These are phyloP conservation scores for Montipora foliosa DNA, from an alignment of 64 coral and sea anemone species.

Conservation along the genomic window DNA sequence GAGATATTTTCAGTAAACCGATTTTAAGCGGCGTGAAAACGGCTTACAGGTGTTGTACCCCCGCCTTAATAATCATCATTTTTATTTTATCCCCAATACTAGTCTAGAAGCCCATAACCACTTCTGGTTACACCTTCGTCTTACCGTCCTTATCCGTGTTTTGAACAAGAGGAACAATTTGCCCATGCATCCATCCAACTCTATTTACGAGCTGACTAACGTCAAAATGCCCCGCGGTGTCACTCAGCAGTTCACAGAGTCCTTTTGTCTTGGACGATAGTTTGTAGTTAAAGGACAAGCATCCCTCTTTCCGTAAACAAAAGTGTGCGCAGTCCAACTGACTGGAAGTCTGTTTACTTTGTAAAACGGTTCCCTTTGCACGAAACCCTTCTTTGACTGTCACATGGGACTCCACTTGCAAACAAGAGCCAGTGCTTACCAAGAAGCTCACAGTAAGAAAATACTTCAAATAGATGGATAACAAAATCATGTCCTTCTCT, in stretches of 20 bases:
- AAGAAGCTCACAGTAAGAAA: not conserved
- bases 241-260: slow-evolving; percentile 70
- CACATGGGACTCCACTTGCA: not conserved
- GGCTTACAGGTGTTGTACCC: no score
- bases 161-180: not conserved
- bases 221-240: not conserved
- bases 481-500: not conserved
- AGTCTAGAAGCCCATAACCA: no score
- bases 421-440: not conserved
- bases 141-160: not conserved
- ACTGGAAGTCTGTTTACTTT: slow-evolving; percentile 15
- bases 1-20: no score
- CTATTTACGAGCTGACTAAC: not conserved
- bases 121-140: no score
- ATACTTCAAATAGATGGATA: not conserved
- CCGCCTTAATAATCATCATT: no score
- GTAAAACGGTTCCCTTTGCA: slow-evolving; percentile 41
- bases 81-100: no score
- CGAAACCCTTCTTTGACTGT: not conserved
- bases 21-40: no score
- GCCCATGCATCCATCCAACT: slow-evolving; percentile 38
- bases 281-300: slow-evolving; percentile 82
- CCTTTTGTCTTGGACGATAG: not conserved
- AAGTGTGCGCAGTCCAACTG: slow-evolving; percentile 74
- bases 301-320: slow-evolving; percentile 54